A percentile compares a stretch with the other conserved stretches of the same genome.
These are phyloP conservation scores for Anticlea derivata DNA, from an alignment of 2,888 invertebrate genomes.

Conservation along the genomic window DNA sequence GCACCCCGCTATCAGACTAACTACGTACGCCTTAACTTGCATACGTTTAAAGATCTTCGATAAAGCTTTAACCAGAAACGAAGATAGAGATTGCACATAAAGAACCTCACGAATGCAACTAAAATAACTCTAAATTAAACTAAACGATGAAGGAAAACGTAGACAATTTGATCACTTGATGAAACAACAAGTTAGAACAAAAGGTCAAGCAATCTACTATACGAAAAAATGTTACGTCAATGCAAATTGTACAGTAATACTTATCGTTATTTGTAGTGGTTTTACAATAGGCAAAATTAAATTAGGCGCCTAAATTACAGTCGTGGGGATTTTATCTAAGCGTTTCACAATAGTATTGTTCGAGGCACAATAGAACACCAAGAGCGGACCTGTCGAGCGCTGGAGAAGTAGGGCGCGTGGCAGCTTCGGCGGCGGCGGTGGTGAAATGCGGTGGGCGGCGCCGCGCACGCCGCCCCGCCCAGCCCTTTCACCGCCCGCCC, in stretches of 20 bases:
- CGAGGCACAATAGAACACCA: slow-evolving; percentile 78
- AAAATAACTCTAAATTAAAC: neutral
- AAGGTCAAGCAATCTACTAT: slow-evolving; percentile 3
- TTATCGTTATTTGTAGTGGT: slow-evolving; percentile 30
- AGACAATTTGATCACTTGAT: no score
- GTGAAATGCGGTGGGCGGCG: slow-evolving; percentile 79
- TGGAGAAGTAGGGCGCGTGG: slow-evolving; percentile 74
- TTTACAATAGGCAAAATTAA: slow-evolving; percentile 51
- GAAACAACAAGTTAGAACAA: neutral
- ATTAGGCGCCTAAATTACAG: slow-evolving; percentile 60
- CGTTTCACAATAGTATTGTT: slow-evolving; percentile 79
- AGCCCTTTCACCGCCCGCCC: slow-evolving; percentile 80
- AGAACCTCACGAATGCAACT: slow-evolving; percentile 3
- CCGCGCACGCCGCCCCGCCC: slow-evolving; percentile 78
- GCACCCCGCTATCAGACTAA: slow-evolving; percentile 68
- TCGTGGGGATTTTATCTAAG: slow-evolving; percentile 72
- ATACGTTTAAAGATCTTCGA: slow-evolving; percentile 40
- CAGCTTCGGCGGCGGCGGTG: slow-evolving; percentile 53
- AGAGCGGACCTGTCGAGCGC: slow-evolving; percentile 68
- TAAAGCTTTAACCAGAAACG: slow-evolving; percentile 4
- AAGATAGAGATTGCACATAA: slow-evolving; percentile 1
- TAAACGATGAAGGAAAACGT: neutral
- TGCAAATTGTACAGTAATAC: slow-evolving; percentile 20
- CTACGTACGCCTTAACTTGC: slow-evolving; percentile 54
- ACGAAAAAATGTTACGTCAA: slow-evolving; percentile 20